phyloP scores from a whole-genome alignment of 2,113 vertebrate species.

The Ochotona princeps region DNA sequence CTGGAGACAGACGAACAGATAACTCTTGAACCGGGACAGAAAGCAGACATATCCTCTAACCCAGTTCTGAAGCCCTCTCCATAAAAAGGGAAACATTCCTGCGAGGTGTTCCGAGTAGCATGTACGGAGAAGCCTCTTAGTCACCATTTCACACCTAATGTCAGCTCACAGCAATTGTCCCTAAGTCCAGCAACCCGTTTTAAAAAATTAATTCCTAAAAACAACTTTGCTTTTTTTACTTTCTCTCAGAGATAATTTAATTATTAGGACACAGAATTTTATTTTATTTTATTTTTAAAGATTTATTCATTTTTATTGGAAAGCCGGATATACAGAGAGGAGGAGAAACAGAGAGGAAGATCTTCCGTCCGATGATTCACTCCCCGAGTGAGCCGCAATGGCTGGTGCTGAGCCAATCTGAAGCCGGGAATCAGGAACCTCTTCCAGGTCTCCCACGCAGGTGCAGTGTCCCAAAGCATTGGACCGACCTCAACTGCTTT shows the following conservation, averaged over 20 bases:
- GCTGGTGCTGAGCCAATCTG: too few relatives aligned
- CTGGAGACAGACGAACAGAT: conserved; percentile 82
- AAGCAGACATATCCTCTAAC: neutral
- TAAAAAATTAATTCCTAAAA: neutral
- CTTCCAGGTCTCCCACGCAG: too few relatives aligned
- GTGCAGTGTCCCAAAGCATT: too few relatives aligned
- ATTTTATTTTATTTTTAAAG: too few relatives aligned
- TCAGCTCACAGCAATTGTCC: neutral
- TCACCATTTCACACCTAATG: neutral
- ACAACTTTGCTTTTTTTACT: neutral
- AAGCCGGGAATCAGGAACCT: too few relatives aligned
- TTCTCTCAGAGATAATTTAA: conserved; percentile 19
- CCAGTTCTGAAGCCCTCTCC: neutral
- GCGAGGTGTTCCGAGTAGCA: neutral
- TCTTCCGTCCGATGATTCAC: too few relatives aligned
- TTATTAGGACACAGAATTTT: conserved; percentile 38
- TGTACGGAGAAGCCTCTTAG: neutral
- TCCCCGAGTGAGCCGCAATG: too few relatives aligned
- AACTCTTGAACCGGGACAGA: neutral
- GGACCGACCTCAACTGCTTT: too few relatives aligned
- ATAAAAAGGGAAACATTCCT: neutral
- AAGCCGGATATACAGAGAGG: too few relatives aligned
- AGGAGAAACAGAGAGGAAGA: too few relatives aligned
- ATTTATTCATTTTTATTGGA: too few relatives aligned
- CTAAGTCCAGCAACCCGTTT: neutral